These are phyloP conservation scores for Penaeus chinensis DNA, from an alignment of 1,140 invertebrate genomes.

Conservation along the genomic window DNA sequence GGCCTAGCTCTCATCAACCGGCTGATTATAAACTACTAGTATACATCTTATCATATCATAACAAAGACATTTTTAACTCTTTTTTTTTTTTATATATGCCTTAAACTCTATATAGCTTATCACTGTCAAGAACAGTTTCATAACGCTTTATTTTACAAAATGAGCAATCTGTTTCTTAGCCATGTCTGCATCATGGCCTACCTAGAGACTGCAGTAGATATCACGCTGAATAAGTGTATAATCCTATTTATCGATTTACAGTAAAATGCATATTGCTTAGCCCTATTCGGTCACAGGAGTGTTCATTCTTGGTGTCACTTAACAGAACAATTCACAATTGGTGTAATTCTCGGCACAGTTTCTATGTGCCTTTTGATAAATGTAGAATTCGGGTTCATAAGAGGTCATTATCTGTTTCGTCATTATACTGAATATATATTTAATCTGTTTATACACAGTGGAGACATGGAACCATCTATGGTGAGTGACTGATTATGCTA, in stretches of 20 bases:
- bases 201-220: constrained; percentile 25
- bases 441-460: too few relatives aligned
- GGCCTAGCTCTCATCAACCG: constrained; percentile 13
- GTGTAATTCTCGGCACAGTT: constrained; percentile 12
- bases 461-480: too few relatives aligned
- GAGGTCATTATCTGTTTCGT: too few relatives aligned
- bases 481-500: too few relatives aligned
- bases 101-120: constrained; percentile 56
- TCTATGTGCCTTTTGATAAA: neutral
- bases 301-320: constrained; percentile 17
- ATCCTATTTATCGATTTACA: constrained; percentile 9
- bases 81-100: constrained; percentile 41
- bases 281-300: constrained; percentile 53
- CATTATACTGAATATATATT: too few relatives aligned
- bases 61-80: constrained; percentile 27
- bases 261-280: constrained; percentile 48
- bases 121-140: constrained; percentile 35
- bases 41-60: constrained; percentile 27
- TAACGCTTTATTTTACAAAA: constrained; percentile 56
- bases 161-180: constrained; percentile 44
- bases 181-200: constrained; percentile 7
- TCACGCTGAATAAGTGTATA: constrained; percentile 35
- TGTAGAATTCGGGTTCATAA: neutral
- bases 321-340: neutral
- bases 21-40: constrained; percentile 26